A percentile compares a stretch with the other conserved stretches of the same genome.
Conservation (phyloP, 2,113 vertebrate genomes). For the Urocolius indicus region DNA sequence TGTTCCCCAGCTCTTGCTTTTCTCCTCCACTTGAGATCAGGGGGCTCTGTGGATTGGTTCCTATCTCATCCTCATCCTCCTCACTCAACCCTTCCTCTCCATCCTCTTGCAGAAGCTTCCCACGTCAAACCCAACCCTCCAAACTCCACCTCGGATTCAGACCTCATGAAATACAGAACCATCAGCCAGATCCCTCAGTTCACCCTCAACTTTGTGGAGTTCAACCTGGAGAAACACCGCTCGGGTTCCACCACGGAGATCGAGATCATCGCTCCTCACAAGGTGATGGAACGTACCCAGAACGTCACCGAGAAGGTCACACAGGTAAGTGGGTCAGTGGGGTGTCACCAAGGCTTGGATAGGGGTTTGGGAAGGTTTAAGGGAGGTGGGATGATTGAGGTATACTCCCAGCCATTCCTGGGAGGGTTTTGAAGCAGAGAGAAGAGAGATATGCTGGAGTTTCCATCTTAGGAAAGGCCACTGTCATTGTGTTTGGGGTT, state of each 20-base stretch:
- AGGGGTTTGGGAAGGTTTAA: background rate
- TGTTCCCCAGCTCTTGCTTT: background rate
- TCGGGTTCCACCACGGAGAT: constrained; percentile 93
- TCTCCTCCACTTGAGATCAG: background rate
- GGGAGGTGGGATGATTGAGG: background rate
- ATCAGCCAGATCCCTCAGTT: constrained; percentile 94
- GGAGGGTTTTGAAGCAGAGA: background rate
- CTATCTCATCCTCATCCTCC: background rate
- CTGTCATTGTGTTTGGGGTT: background rate
- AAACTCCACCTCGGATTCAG: constrained; percentile 89
- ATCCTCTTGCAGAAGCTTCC: constrained; percentile 74
- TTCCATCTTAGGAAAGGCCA: background rate
- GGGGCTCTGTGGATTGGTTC: background rate
- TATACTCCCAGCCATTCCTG: background rate
- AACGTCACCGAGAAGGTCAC: constrained; percentile 99
- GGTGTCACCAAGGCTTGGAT: background rate
- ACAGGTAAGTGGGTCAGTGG: constrained; percentile 79
- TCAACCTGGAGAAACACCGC: constrained; percentile 90
- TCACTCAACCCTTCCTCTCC: constrained; percentile 4
- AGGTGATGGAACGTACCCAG: constrained; percentile 94
- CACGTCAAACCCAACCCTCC: constrained; percentile 85
- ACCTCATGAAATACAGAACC: constrained; percentile 89
- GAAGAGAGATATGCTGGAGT: background rate
- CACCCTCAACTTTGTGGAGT: constrained; percentile 89
- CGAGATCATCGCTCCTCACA: constrained; percentile 95